Conservation (phyloP, 1,140 invertebrate genomes). For the Bombus haemorrhoidalis region DNA sequence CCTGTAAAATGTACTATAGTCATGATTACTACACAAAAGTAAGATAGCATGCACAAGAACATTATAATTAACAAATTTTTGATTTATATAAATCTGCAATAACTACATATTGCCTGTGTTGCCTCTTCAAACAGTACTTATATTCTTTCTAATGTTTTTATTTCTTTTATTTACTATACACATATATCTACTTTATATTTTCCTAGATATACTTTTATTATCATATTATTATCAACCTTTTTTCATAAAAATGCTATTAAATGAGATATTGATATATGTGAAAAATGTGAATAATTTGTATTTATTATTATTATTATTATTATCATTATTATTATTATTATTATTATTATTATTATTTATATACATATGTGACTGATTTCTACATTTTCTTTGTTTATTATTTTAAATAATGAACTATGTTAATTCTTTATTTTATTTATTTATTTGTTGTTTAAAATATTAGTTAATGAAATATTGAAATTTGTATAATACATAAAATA, state of each 20-base stretch:
- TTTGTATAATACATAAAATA: not conserved
- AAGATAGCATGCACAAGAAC: conserved; percentile 66
- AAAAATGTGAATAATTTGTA: conserved; percentile 18
- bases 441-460: conserved; percentile 8
- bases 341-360: conserved; percentile 1
- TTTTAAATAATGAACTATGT: not conserved
- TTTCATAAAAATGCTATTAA: conserved; percentile 3
- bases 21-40: conserved; percentile 59
- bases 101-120: conserved; percentile 35
- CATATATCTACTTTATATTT: conserved; percentile 3
- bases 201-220: not conserved
- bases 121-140: conserved; percentile 44
- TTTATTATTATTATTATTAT: conserved; percentile 3
- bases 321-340: not conserved
- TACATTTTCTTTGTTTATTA: not conserved
- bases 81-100: conserved; percentile 27
- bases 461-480: not conserved
- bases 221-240: not conserved
- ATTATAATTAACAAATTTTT: conserved; percentile 53
- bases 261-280: conserved; percentile 22
- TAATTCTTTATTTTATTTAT: not conserved
- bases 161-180: conserved; percentile 33
- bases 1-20: conserved; percentile 78
- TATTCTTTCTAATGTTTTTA: conserved; percentile 14
- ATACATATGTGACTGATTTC: not conserved